Evolutionary conservation across 37 sponge, comb jelly and placozoan species (phyloP).

Genomic region (Eunapius fragilis): DNA sequence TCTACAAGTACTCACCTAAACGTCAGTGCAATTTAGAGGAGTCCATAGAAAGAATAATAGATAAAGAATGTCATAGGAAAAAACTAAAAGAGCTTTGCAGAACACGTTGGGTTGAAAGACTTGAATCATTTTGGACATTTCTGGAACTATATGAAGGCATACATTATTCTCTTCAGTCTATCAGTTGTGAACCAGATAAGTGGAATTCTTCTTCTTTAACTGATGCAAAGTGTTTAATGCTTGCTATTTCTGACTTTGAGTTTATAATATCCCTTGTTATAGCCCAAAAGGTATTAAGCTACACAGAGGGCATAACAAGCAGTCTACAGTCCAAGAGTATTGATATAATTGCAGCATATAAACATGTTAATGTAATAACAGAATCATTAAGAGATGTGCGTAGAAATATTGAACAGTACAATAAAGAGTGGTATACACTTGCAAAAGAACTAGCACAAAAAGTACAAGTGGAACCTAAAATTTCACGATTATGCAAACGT

Average conservation of each 20-base stretch:
- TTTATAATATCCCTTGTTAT: slow-evolving; percentile 28
- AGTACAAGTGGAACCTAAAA: slow-evolving; percentile 20
- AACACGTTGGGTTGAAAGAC: slow-evolving; percentile 42
- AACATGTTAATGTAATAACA: slow-evolving; percentile 18
- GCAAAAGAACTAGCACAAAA: slow-evolving; percentile 14
- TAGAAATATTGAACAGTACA: slow-evolving; percentile 4
- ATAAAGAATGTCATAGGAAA: not conserved
- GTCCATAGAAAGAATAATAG: not conserved
- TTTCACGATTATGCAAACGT: slow-evolving; percentile 32
- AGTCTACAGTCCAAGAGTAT: slow-evolving; percentile 35
- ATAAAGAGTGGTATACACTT: not conserved
- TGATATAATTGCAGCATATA: slow-evolving; percentile 38
- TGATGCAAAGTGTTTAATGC: slow-evolving; percentile 19
- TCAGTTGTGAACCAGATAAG: not conserved
- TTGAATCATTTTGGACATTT: slow-evolving; percentile 45
- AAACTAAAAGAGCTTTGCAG: slow-evolving; percentile 31
- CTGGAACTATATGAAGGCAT: slow-evolving; percentile 14
- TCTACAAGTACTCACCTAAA: slow-evolving; percentile 26
- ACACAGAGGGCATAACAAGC: slow-evolving; percentile 28
- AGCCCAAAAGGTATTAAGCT: slow-evolving; percentile 7
- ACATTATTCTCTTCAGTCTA: slow-evolving; percentile 9
- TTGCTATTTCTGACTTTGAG: slow-evolving; percentile 16
- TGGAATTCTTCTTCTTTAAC: slow-evolving; percentile 4
- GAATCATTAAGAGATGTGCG: slow-evolving; percentile 23
- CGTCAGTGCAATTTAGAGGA: slow-evolving; percentile 25